Evolutionary conservation across 2,113 vertebrate species (phyloP).

Genomic region (Leiothrix lutea): DNA sequence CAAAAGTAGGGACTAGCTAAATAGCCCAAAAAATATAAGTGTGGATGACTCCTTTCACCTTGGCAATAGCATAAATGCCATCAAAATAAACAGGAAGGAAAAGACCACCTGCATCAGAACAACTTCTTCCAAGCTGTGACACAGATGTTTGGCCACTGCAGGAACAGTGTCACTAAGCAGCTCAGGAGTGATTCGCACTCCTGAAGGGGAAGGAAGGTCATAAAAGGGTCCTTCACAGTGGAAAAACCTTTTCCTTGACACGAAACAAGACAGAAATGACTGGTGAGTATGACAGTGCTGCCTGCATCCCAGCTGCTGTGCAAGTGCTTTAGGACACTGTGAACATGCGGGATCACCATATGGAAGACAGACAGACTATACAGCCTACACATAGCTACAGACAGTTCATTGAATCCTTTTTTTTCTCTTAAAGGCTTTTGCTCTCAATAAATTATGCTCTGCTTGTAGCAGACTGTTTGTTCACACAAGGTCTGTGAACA

Average conservation of each 20-base stretch:
- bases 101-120: background rate
- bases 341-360: background rate
- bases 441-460: background rate
- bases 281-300: background rate
- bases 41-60: background rate
- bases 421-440: background rate
- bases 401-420: background rate
- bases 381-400: background rate
- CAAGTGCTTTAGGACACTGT: background rate
- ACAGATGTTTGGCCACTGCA: background rate
- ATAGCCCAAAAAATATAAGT: background rate
- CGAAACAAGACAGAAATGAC: background rate
- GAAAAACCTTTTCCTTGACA: background rate
- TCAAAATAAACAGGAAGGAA: background rate
- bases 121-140: background rate
- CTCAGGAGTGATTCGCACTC: background rate
- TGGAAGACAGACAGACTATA: background rate
- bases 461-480: background rate
- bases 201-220: background rate
- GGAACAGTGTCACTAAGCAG: background rate
- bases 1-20: background rate
- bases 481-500: background rate
- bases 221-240: background rate
- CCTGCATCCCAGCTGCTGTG: background rate
- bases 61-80: background rate